A percentile compares a stretch with the other conserved stretches of the same genome.
These are phyloP conservation scores for Psephotus haematonotus DNA, from an alignment of 2,113 vertebrate species.

Conservation along the genomic window DNA sequence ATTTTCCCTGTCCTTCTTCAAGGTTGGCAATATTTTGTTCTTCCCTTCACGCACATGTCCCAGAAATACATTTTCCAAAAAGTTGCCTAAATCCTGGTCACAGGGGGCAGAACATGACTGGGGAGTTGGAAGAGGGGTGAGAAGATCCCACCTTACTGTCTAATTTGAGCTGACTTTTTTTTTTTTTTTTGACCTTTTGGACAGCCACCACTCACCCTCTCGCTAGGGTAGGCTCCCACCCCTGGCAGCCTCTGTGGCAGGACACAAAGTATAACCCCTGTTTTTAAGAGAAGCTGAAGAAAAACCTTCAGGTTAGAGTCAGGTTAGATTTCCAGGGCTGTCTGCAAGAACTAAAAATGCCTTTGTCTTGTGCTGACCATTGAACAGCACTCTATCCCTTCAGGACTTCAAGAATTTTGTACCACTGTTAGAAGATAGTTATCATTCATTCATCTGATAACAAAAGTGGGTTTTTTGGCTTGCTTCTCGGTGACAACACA, in stretches of 20 bases:
- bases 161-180: not conserved
- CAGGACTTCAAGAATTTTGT: not conserved
- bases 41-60: not conserved
- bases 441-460: conserved; percentile 46
- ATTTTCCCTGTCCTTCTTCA: not conserved
- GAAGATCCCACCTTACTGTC: not conserved
- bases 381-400: not conserved
- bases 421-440: not conserved
- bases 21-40: not conserved
- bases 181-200: not conserved
- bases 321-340: not conserved
- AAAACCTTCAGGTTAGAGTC: not conserved
- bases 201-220: not conserved
- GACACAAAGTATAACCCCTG: not conserved
- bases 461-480: conserved; percentile 1
- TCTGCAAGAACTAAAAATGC: not conserved
- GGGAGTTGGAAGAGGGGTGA: not conserved
- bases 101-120: not conserved
- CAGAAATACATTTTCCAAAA: not conserved
- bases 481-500: not conserved
- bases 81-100: not conserved
- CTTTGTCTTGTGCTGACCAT: not conserved
- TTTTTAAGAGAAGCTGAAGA: not conserved
- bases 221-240: not conserved
- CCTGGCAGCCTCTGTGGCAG: not conserved